Conservation (phyloP, 2,888 invertebrate genomes). For the Lacanobia oleracea region DNA sequence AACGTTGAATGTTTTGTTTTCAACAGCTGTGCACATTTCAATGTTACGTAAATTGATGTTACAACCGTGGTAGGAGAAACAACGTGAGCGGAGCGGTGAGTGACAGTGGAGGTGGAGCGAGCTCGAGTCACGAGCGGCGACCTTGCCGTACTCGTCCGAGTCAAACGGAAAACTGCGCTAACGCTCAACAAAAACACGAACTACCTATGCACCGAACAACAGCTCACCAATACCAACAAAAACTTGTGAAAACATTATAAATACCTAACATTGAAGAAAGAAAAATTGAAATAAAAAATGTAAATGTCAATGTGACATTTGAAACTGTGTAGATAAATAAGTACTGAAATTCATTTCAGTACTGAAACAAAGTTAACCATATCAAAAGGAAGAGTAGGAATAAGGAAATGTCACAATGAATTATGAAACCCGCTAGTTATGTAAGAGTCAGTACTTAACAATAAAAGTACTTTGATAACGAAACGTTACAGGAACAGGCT, state of each 20-base stretch:
- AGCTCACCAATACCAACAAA: neutral
- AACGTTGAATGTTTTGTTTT: constrained; percentile 33
- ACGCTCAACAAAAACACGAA: constrained; percentile 34
- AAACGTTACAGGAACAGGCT: constrained; percentile 46
- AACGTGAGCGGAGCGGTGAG: constrained; percentile 65
- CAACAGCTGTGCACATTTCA: constrained; percentile 45
- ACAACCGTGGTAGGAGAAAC: constrained; percentile 51
- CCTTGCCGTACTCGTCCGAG: constrained; percentile 76
- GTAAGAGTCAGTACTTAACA: constrained; percentile 31
- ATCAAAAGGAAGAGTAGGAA: constrained; percentile 23
- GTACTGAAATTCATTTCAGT: neutral
- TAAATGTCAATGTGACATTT: constrained; percentile 13
- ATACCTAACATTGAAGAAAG: constrained; percentile 7
- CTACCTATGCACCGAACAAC: constrained; percentile 15
- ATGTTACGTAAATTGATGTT: constrained; percentile 58
- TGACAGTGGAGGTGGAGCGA: constrained; percentile 68
- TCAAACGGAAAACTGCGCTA: constrained; percentile 51
- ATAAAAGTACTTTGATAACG: constrained; percentile 48
- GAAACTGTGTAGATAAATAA: constrained; percentile 24
- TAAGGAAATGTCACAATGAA: constrained; percentile 29
- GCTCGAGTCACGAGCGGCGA: constrained; percentile 65
- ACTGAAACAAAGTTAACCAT: neutral
- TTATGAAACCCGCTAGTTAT: constrained; percentile 20
- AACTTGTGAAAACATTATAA: neutral
- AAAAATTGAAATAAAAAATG: constrained; percentile 7